These are phyloP conservation scores for Ictalurus furcatus DNA, from an alignment of 2,113 vertebrate species.

Conservation along the genomic window DNA sequence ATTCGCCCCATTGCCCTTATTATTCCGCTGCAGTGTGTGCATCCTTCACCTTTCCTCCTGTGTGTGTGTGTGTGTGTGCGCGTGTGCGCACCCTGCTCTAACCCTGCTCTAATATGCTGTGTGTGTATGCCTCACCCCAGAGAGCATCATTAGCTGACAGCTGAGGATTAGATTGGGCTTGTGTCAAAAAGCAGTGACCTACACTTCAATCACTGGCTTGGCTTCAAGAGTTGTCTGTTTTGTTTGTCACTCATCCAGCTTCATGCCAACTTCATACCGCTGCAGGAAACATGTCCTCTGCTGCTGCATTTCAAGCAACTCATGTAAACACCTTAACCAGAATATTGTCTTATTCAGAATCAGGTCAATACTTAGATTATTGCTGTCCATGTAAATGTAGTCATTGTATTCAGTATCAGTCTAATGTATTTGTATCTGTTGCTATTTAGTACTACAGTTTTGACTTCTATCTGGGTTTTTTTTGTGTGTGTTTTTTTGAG, in stretches of 20 bases:
- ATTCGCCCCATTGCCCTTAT: background rate
- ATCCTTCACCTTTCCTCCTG: background rate
- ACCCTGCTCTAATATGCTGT: background rate
- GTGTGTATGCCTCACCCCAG: background rate
- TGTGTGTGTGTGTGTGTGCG: background rate
- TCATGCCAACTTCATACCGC: background rate
- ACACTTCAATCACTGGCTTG: slow-evolving; percentile 14
- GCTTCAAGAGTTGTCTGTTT: background rate
- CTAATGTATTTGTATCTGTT: background rate
- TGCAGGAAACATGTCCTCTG: background rate
- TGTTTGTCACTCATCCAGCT: background rate
- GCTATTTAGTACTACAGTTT: background rate
- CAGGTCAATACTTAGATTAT: too few relatives aligned
- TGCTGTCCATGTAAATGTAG: too few relatives aligned
- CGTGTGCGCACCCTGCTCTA: background rate
- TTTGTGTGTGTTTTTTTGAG: too few relatives aligned
- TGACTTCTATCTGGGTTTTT: background rate
- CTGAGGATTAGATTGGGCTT: background rate
- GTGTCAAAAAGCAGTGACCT: slow-evolving; percentile 18
- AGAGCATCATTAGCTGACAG: background rate
- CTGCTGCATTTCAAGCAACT: background rate
- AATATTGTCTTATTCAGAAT: too few relatives aligned
- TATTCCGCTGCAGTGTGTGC: background rate
- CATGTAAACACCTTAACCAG: too few relatives aligned
- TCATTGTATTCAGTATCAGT: background rate